Conservation (phyloP, 1,140 invertebrate species). For the Daktulosphaira vitifoliae region DNA sequence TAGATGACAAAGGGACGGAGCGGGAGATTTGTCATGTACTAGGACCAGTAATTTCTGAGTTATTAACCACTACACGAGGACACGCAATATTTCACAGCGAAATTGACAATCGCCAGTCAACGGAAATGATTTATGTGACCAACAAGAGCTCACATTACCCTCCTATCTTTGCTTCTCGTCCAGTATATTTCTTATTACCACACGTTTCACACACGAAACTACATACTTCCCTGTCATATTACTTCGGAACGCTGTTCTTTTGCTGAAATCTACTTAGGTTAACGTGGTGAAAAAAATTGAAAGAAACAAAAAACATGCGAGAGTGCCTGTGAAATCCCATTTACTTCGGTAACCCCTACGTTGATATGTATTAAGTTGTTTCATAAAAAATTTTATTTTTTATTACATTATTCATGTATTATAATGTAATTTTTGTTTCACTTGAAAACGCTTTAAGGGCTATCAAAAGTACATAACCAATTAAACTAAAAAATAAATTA, state of each 20-base stretch:
- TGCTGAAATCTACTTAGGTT: slow-evolving; percentile 23
- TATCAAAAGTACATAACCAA: no score
- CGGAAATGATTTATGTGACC: slow-evolving; percentile 32
- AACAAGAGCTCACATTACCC: not conserved
- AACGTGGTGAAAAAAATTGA: not conserved
- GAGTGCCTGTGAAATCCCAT: not conserved
- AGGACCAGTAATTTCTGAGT: slow-evolving; percentile 27
- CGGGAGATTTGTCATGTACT: not conserved
- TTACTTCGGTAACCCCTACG: not conserved
- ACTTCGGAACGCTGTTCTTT: not conserved
- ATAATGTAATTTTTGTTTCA: no score
- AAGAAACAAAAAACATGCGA: not conserved
- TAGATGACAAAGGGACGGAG: no score
- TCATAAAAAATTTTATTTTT: no score
- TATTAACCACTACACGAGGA: slow-evolving; percentile 31
- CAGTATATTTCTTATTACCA: slow-evolving; percentile 22
- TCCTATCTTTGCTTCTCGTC: not conserved
- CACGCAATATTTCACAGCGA: slow-evolving; percentile 28
- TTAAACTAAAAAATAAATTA: no score
- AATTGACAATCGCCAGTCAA: slow-evolving; percentile 32
- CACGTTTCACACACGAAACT: slow-evolving; percentile 28
- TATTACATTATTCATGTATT: no score
- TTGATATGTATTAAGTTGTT: no score
- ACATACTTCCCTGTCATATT: not conserved
- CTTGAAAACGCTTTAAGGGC: no score